These are phyloP conservation scores for Seriola rivoliana DNA, from an alignment of 2,113 vertebrate species.

Conservation along the genomic window DNA sequence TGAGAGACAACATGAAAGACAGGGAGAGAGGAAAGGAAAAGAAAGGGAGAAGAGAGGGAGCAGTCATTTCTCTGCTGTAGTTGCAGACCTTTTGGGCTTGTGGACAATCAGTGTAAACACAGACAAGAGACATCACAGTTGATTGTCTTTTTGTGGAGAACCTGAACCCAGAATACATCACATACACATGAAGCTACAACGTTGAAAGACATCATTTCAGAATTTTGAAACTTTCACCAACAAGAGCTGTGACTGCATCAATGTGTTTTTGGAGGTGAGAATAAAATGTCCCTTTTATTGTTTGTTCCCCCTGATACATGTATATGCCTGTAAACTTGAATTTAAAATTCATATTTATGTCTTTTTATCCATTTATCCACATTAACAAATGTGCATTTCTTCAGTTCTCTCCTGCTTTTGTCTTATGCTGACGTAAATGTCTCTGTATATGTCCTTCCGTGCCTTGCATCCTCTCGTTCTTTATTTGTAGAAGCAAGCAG, in stretches of 20 bases:
- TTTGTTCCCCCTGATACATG: not conserved
- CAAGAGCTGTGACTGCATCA: not conserved
- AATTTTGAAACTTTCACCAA: not conserved
- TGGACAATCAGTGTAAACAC: conserved; percentile 26
- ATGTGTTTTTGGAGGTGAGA: not conserved
- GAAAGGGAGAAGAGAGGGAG: not conserved
- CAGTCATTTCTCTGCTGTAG: conserved; percentile 5
- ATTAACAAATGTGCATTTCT: not conserved
- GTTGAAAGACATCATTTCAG: not conserved
- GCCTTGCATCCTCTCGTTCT: conserved; percentile 33
- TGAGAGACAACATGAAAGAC: conserved; percentile 17
- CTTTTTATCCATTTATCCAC: not conserved
- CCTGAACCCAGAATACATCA: not conserved
- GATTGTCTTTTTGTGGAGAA: not conserved
- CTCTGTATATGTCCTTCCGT: not conserved
- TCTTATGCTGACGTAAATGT: not conserved
- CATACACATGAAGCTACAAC: conserved; percentile 12
- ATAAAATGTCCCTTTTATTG: not conserved
- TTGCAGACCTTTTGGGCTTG: not conserved
- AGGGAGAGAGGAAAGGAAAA: not conserved
- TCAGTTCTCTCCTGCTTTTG: not conserved
- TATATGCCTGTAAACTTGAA: not conserved
- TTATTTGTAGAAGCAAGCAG: conserved; percentile 20
- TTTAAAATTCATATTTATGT: not conserved
- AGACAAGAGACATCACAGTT: conserved; percentile 11